Evolutionary conservation across 2,888 invertebrate species (phyloP).

Genomic region (Rotaria magnacalcarata): DNA sequence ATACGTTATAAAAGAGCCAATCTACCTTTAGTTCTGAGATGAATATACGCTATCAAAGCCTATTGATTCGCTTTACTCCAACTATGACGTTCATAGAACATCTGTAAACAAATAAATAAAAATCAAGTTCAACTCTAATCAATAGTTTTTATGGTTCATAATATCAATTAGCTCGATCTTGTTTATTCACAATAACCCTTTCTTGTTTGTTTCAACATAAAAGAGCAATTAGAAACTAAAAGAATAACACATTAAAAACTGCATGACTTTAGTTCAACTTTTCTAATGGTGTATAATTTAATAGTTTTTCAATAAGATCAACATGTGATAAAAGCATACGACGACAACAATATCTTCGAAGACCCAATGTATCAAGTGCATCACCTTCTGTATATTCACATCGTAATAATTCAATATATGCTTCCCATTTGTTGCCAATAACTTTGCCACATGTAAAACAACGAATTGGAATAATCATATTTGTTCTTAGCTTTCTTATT

Average conservation of each 20-base stretch:
- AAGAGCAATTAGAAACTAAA: neutral
- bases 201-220: neutral
- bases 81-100: too few species aligned
- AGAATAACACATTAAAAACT: too few species aligned
- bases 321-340: conserved; percentile 97
- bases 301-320: conserved; percentile 97
- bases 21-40: too few species aligned
- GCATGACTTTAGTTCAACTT: neutral
- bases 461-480: conserved; percentile 94
- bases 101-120: too few species aligned
- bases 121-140: too few species aligned
- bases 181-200: neutral
- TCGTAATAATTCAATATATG: conserved; percentile 87
- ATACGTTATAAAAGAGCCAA: too few species aligned
- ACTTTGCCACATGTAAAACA: conserved; percentile 99
- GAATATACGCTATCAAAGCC: too few species aligned
- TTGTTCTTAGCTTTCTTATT: neutral
- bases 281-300: conserved; percentile 57
- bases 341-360: conserved; percentile 86
- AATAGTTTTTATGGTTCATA: too few species aligned
- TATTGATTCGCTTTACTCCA: too few species aligned
- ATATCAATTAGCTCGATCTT: too few species aligned
- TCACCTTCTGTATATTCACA: conserved; percentile 80
- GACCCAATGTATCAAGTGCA: conserved; percentile 87
- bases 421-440: conserved; percentile 99